Evolutionary conservation across 1,140 invertebrate genomes (phyloP), one percentile per base, ranked within the genome.

Genomic region (Palaemon carinicauda): DNA sequence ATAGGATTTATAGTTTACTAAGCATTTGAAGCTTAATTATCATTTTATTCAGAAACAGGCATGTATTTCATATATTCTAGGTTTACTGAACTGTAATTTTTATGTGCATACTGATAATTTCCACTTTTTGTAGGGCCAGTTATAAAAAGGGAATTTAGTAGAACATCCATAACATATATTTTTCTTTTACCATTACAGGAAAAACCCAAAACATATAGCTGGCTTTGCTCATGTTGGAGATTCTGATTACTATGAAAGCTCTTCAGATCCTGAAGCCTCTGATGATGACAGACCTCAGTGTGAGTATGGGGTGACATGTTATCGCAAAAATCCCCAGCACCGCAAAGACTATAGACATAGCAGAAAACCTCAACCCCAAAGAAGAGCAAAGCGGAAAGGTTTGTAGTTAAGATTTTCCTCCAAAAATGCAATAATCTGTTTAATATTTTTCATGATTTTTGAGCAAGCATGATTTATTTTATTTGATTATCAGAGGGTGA

Each of bases 261-360:
- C 50, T 29, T 54, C 41, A 4, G 89, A 87, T 71, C 1, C 56
- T 14, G 54, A 73, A 29, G 89, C 90, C n/a, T 85, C 90, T 17
- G 90, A 92, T 56, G 92, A 93, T 88, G 87, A 91, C 52, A 91
- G 92, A 71, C 91, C 93, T 14, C 90, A 92, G 81, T 94, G 93
- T 90, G 91, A 91, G 24, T 94, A 92, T 87, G 93, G 94, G 14
- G 87, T 90, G 14, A 80, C 88, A 14, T 94, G 93, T 89, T 93
- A 93, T 89, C 91, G 93, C 41, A 92, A 91, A 80, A 93, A 94
- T 90, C 89, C 90, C 14, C 90, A 92, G 17, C 93, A 94, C 82
- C 91, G 90, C 81, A 83, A 88, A 81, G 89, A 93, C 21, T 93
- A 90, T 81, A 93, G 92, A 88, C 93, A 94, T 88, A 91, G 91